Evolutionary conservation across 2,113 vertebrate genomes (phyloP).

Genomic region (Serilophus lunatus): DNA sequence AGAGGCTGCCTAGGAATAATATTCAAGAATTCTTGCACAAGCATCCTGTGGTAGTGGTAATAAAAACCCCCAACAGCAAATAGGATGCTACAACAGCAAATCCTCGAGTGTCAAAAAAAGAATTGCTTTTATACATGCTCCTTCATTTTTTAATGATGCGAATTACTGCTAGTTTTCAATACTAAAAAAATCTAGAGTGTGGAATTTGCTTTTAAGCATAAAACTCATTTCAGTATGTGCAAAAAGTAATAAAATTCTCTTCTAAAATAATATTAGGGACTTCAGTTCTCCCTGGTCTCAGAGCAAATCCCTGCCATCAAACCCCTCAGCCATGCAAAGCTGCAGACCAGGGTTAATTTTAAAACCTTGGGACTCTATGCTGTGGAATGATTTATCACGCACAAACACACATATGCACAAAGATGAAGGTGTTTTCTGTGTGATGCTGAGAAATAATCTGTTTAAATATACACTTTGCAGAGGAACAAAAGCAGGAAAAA

Average conservation of each 20-base stretch:
- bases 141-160: not conserved
- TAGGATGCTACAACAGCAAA: not conserved
- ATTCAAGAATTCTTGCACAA: constrained; percentile 17
- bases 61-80: not conserved
- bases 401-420: not conserved
- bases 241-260: not conserved
- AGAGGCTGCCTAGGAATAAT: constrained; percentile 35
- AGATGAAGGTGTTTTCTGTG: not conserved
- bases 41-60: not conserved
- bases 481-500: not conserved
- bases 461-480: not conserved
- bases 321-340: not conserved
- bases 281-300: not conserved
- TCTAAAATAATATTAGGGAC: not conserved
- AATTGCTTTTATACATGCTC: not conserved
- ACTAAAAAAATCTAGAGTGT: not conserved
- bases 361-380: not conserved
- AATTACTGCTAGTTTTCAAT: not conserved
- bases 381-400: not conserved
- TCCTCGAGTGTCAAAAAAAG: not conserved
- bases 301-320: not conserved
- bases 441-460: not conserved
- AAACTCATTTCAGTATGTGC: not conserved
- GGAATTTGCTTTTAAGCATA: not conserved
- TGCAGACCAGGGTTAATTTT: not conserved